These are phyloP conservation scores for Limnothrissa miodon DNA, from an alignment of 2,113 vertebrate genomes.

Conservation along the genomic window DNA sequence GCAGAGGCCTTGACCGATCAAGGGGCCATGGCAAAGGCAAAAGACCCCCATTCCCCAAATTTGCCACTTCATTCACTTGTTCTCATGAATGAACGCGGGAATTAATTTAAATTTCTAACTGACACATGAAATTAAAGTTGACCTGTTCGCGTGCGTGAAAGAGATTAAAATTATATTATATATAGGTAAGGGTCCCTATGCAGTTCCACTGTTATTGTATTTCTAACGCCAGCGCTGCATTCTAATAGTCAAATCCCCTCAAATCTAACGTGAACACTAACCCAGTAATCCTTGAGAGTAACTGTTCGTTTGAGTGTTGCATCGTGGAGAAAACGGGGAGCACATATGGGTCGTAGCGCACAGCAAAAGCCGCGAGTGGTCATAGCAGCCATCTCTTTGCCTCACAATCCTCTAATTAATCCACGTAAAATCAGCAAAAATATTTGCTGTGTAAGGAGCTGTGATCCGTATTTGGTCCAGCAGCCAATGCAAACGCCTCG, in stretches of 20 bases:
- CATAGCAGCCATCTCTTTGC: not conserved
- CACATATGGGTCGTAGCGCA: not conserved
- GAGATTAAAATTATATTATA: not conserved
- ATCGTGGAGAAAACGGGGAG: not conserved
- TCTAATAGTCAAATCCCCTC: not conserved
- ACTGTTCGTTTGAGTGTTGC: not conserved
- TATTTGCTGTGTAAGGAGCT: slow-evolving; percentile 66
- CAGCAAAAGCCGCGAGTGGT: not conserved
- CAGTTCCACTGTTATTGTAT: not conserved
- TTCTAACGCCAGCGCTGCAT: not conserved
- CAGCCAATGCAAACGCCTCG: slow-evolving; percentile 50
- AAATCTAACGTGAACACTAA: not conserved
- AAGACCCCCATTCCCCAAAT: slow-evolving; percentile 33
- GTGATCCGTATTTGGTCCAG: slow-evolving; percentile 46
- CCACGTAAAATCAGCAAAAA: slow-evolving; percentile 47
- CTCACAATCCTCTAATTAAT: slow-evolving; percentile 41
- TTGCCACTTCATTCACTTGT: slow-evolving; percentile 35
- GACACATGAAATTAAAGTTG: not conserved
- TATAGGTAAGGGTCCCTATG: not conserved
- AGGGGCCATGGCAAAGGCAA: slow-evolving; percentile 33
- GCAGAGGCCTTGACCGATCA: slow-evolving; percentile 53
- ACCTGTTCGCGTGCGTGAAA: not conserved
- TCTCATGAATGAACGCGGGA: slow-evolving; percentile 26
- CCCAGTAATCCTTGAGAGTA: slow-evolving; percentile 14
- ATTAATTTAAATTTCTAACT: not conserved